Conservation (phyloP, 2,888 invertebrate genomes). For the Acrocera orbiculus region DNA sequence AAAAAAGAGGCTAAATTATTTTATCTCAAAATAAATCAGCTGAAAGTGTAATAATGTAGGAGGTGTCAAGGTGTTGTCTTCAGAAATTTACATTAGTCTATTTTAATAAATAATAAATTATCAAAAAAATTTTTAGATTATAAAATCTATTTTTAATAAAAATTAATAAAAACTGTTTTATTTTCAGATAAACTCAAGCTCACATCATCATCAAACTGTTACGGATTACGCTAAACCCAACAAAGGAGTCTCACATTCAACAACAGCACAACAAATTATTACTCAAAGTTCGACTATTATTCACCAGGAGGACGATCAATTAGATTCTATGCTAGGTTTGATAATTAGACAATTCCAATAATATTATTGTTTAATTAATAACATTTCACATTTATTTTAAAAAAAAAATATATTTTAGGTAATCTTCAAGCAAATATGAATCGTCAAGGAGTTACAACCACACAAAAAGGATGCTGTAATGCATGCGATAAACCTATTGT, state of each 20-base stretch:
- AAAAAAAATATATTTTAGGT: conserved; percentile 11
- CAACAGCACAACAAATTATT: conserved; percentile 14
- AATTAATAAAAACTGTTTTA: too few relatives aligned
- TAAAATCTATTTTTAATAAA: too few relatives aligned
- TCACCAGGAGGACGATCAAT: conserved; percentile 31
- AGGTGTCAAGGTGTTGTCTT: too few relatives aligned
- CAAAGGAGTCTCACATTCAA: conserved; percentile 34
- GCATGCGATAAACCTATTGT: conserved; percentile 98
- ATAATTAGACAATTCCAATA: background rate
- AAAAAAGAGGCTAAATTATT: too few relatives aligned
- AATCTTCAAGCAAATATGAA: conserved; percentile 88
- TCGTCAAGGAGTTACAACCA: conserved; percentile 95
- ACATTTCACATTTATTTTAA: background rate
- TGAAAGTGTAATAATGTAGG: too few relatives aligned
- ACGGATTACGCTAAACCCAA: conserved; percentile 54
- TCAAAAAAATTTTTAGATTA: too few relatives aligned
- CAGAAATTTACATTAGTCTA: too few relatives aligned
- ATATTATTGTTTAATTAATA: too few relatives aligned
- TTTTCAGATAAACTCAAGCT: conserved; percentile 44
- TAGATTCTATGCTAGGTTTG: conserved; percentile 36
- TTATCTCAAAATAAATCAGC: too few relatives aligned
- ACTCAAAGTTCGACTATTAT: conserved; percentile 26
- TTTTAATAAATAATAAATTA: too few relatives aligned
- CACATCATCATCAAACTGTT: conserved; percentile 45
- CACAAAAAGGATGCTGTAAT: conserved; percentile 97